Conservation (phyloP, 2,113 vertebrate genomes). For the Columba janthina region DNA sequence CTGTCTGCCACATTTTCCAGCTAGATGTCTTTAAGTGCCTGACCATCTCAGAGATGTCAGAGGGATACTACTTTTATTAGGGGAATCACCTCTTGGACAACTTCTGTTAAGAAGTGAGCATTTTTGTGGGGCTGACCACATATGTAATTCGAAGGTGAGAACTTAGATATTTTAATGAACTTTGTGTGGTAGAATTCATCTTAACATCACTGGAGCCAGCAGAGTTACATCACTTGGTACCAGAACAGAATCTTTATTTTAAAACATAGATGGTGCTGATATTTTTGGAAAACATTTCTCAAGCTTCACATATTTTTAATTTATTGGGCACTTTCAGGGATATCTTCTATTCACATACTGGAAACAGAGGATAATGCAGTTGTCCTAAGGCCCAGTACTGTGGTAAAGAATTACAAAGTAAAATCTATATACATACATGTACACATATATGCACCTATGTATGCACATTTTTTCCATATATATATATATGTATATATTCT, state of each 20-base stretch:
- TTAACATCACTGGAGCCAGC: background rate
- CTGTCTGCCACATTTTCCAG: background rate
- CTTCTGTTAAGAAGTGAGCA: background rate
- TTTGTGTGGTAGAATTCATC: background rate
- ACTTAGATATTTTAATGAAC: background rate
- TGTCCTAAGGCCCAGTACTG: background rate
- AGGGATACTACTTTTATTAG: background rate
- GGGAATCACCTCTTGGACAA: background rate
- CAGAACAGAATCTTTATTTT: background rate
- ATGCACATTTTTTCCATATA: background rate
- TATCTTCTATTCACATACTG: background rate
- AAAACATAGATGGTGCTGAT: background rate
- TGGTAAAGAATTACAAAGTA: background rate
- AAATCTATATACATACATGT: background rate
- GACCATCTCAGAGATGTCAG: background rate
- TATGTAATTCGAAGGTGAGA: background rate
- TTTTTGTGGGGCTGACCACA: background rate
- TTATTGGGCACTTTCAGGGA: background rate
- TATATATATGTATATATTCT: background rate
- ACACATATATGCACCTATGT: fast-evolving
- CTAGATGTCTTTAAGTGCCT: background rate
- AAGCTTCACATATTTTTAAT: background rate
- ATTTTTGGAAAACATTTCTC: background rate
- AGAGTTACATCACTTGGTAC: background rate
- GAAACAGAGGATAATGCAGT: background rate